Percentiles rank a stretch among this genome's conserved stretches.
phyloP scores from a whole-genome alignment of 1,140 invertebrate genomes.

The Augochlora pura region DNA sequence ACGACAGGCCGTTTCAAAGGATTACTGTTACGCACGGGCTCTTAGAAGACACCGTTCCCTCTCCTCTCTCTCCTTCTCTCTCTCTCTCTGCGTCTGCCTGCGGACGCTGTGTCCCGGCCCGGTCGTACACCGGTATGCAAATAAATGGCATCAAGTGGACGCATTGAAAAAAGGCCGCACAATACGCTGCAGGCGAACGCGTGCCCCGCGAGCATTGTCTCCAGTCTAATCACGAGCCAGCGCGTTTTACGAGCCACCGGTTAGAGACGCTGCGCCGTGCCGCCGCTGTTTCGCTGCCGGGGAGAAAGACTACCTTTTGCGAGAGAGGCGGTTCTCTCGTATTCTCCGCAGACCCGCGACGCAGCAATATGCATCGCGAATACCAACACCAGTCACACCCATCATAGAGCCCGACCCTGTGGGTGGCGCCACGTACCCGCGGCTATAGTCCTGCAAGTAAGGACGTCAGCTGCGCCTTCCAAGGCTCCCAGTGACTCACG shows the following conservation, averaged over 20 bases:
- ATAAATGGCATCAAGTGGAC: slow-evolving; percentile 39
- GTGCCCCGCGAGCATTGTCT: slow-evolving; percentile 34
- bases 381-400: slow-evolving; percentile 68
- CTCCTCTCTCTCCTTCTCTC: neutral
- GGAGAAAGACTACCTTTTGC: slow-evolving; percentile 48
- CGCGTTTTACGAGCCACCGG: slow-evolving; percentile 56
- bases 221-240: slow-evolving; percentile 43
- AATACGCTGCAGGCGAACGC: slow-evolving; percentile 24
- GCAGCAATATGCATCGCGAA: slow-evolving; percentile 63
- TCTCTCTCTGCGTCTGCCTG: neutral
- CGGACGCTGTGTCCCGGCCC: no score
- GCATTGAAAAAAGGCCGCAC: slow-evolving; percentile 21
- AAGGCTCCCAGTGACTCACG: no score
- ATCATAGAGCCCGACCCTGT: slow-evolving; percentile 61
- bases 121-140: slow-evolving; percentile 35
- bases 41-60: neutral
- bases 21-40: slow-evolving; percentile 40
- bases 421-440: slow-evolving; percentile 62
- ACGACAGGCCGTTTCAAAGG: slow-evolving; percentile 46
- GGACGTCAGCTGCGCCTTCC: slow-evolving; percentile 32
- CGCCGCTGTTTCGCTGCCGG: no score
- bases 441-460: slow-evolving; percentile 58
- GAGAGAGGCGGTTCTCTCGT: slow-evolving; percentile 53
- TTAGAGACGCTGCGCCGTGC: slow-evolving; percentile 27
- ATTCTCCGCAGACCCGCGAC: slow-evolving; percentile 45